Base-by-base conservation (phyloP, 2,113 vertebrate genomes). In the Lepisosteus oculatus region DNA sequence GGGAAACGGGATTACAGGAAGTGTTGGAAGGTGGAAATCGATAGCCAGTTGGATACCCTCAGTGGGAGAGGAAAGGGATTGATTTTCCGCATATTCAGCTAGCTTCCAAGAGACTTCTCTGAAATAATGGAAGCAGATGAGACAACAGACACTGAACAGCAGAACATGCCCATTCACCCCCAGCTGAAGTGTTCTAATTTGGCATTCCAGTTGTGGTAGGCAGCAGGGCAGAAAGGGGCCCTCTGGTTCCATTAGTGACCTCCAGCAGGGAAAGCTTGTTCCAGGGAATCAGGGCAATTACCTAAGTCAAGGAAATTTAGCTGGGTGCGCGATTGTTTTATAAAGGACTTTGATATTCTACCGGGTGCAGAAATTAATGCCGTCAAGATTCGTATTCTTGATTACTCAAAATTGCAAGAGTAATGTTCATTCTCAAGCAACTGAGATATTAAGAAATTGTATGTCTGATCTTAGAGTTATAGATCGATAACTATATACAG, bases 101-200 rank as follows among this genome's bases (percentile, higher is more conserved):
- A 29, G 66, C 44, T 55, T 17, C 4, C n/a, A 47, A 54, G 8
- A 54, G 54, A 9, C 15, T 45, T 45, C 14, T 54, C 66, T 12
- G 4, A 7, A 17, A 29, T 41, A 54, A 8, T 42, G 15, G 5
- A 55, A 13, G 17, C 8, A n/a, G 45, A 55, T 55, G 66, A 54
- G 51, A 55, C n/a, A 13, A 66, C 64, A 63, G n/a, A 17, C 3
- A 15, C 57, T 13, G 57, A 13, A 14, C 6, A 7, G 7, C 54
- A 61, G 69, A 79, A 72, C 75, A 72, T 69, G 75, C 70, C 81
- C 74, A 72, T 54, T 64, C 61, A 44, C 61, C 71, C 72, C 68
- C 80, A 81, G 78, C 83, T 80, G 77, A 69, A 80, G 82, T 74
- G 76, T 77, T 80, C 43, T 7, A 8, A 72, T 67, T 76, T 12